Evolutionary conservation across 2,113 vertebrate species (phyloP).

Genomic region (Hippoglossus stenolepis): DNA sequence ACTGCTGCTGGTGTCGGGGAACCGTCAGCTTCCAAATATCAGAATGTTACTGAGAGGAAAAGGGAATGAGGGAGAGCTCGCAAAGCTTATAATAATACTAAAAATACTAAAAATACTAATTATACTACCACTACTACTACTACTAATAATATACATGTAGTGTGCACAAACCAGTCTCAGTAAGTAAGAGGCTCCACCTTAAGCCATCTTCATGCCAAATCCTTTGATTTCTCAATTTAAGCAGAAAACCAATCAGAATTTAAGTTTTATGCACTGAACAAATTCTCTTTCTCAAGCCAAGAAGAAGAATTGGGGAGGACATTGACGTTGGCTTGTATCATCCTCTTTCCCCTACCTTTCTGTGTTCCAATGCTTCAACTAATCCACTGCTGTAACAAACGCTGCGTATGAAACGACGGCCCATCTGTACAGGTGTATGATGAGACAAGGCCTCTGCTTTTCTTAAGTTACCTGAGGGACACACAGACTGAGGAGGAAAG

Average conservation of each 20-base stretch:
- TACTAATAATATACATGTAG: slow-evolving; percentile 6
- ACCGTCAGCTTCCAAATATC: slow-evolving; percentile 26
- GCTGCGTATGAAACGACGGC: not conserved
- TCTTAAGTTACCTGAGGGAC: slow-evolving; percentile 20
- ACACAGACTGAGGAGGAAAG: slow-evolving; percentile 59
- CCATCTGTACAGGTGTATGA: not conserved
- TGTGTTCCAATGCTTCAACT: slow-evolving; percentile 33
- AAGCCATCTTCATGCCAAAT: slow-evolving; percentile 66
- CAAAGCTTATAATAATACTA: slow-evolving; percentile 1
- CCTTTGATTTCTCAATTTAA: slow-evolving; percentile 26
- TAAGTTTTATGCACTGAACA: slow-evolving; percentile 7
- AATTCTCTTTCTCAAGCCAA: slow-evolving; percentile 40
- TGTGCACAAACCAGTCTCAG: slow-evolving; percentile 68
- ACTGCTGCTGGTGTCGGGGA: slow-evolving; percentile 13
- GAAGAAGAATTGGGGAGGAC: slow-evolving; percentile 7
- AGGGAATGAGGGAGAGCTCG: slow-evolving; percentile 8
- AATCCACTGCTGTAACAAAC: not conserved
- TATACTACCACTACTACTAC: too few relatives aligned
- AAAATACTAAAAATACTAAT: too few relatives aligned
- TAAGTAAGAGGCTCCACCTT: slow-evolving; percentile 68
- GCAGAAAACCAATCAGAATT: slow-evolving; percentile 52
- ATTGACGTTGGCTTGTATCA: slow-evolving; percentile 58
- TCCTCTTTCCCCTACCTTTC: slow-evolving; percentile 61
- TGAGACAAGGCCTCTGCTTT: not conserved
- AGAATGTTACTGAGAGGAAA: slow-evolving; percentile 12